Conservation (phyloP, 2,888 invertebrate genomes). For the Diaphora mendica region DNA sequence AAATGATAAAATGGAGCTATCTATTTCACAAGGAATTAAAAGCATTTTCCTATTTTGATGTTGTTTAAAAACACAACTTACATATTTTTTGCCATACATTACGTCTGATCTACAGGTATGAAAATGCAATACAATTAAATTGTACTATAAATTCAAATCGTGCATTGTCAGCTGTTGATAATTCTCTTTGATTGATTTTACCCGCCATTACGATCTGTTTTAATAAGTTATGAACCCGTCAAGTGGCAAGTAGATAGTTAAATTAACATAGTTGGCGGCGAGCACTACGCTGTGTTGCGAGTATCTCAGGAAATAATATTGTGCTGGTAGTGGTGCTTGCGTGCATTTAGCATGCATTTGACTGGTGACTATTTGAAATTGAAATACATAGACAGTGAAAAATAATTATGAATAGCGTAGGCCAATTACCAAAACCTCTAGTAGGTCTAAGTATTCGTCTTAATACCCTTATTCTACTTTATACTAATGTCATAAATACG, state of each 20-base stretch:
- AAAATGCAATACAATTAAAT: no score
- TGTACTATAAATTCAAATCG: no score
- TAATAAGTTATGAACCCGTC: conserved; percentile 50
- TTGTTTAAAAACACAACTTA: neutral
- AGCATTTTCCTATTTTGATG: neutral
- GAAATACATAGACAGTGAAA: neutral
- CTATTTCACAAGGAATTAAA: no score
- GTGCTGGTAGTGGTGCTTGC: neutral
- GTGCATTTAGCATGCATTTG: neutral
- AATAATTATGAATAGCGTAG: neutral
- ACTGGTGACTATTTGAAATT: neutral
- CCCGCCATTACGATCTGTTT: conserved; percentile 43
- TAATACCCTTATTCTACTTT: no score
- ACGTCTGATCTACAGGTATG: neutral
- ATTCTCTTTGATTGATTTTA: conserved; percentile 38
- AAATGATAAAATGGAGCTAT: neutral
- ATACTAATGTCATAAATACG: no score
- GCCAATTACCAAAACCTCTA: neutral
- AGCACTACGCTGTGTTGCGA: conserved; percentile 21
- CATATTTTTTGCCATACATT: neutral
- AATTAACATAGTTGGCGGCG: conserved; percentile 47
- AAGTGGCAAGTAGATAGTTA: conserved; percentile 43
- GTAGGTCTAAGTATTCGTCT: no score
- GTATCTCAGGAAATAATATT: conserved; percentile 25
- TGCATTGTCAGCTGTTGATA: conserved; percentile 20